Evolutionary conservation across 2,888 invertebrate species (phyloP), one percentile per base, ranked within the genome.

Genomic region (Tetramorium bicarinatum): DNA sequence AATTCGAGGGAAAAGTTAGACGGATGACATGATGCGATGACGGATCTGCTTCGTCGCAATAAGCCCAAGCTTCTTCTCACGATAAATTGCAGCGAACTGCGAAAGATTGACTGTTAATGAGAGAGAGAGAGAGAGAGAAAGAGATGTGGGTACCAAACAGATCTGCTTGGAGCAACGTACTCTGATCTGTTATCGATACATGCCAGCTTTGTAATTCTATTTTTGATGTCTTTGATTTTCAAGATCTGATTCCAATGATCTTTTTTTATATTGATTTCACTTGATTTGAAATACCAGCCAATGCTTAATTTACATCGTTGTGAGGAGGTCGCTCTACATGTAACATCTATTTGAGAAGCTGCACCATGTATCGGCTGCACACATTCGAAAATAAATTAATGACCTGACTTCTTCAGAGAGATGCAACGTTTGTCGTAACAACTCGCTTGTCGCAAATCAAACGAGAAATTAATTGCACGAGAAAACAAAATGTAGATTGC

Each of bases 21-120:
- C 47, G 9, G 18, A 52, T 47, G 41, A 79, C 25, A 67, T 74
- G 76, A 66, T 66, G 61, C 52, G 69, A 76, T 72, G 82, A 82
- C 76, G 25, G 25, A 76, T 47, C 41, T 54, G n/a, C 34, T 8
- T 29, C 49, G 67, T 76, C 81, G 81, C 87, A 25, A n/a, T 44
- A 18, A 79, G 9, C 2, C n/a, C 18, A 41, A 21, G 9, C 21
- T 34, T 44, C 21, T 44, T 44, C 34, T 44, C 21, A 41, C 44
- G n/a, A 47, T n/a, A 59, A n/a, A 59, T n/a, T 1, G 74, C n/a
- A 13, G n/a, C 29, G 4, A 34, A 34, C 7, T 1, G 7, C 3
- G 8, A 29, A 25, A 74, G 15, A 15, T 34, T 44, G 41, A 13
- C n/a, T 15, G 21, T 29, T 67, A 7, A 21, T 34, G 29, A 34